These are phyloP conservation scores for Sicus ferrugineus DNA, from an alignment of 2,888 invertebrate genomes.

Conservation along the genomic window DNA sequence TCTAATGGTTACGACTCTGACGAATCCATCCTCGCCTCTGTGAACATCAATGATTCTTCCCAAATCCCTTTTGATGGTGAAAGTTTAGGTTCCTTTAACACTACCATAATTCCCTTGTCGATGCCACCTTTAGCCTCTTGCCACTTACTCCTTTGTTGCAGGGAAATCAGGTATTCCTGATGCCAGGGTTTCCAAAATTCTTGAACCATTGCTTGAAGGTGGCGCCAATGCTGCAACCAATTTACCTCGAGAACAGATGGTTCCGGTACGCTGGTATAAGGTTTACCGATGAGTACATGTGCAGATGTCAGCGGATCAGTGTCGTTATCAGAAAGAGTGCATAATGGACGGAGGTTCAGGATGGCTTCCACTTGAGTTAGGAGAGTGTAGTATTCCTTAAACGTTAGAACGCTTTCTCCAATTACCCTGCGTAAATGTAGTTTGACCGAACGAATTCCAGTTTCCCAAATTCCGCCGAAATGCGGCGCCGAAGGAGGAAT, in stretches of 20 bases:
- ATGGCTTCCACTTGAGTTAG: constrained; percentile 18
- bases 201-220: too few species aligned
- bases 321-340: neutral
- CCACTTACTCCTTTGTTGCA: constrained; percentile 35
- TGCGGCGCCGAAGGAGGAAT: neutral
- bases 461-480: constrained; percentile 6
- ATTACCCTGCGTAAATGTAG: neutral
- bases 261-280: constrained; percentile 32
- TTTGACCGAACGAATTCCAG: neutral
- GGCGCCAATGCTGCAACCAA: too few species aligned
- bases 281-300: constrained; percentile 36
- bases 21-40: neutral
- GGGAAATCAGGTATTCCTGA: constrained; percentile 24
- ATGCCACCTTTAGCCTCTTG: neutral
- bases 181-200: constrained; percentile 36
- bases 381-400: constrained; percentile 14
- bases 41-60: neutral
- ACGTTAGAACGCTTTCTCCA: neutral
- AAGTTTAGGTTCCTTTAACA: neutral
- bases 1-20: constrained; percentile 1
- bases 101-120: neutral
- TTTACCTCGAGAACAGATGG: constrained; percentile 9
- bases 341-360: constrained; percentile 6
- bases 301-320: constrained; percentile 29
- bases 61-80: neutral